Conservation (phyloP, 2,113 vertebrate genomes). For the Trichechus manatus region DNA sequence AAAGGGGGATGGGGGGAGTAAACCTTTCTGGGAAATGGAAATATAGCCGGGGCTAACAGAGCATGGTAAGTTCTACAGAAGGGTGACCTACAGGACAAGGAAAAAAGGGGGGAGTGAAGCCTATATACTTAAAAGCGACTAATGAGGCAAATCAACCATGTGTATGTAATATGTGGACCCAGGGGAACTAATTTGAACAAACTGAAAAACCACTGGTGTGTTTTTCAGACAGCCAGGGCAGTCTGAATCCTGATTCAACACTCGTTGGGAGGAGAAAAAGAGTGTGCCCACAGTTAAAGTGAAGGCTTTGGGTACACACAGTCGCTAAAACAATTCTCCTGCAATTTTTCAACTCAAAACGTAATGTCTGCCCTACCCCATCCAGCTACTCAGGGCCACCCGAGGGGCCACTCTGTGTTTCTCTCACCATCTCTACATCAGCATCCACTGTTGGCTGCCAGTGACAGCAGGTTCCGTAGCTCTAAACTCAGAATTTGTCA, state of each 20-base stretch:
- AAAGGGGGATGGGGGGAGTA: background rate
- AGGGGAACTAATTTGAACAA: background rate
- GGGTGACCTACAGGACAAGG: background rate
- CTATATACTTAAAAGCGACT: background rate
- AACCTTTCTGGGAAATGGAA: background rate
- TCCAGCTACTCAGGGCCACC: background rate
- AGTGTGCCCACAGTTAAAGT: background rate
- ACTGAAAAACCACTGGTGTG: background rate
- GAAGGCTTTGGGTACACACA: background rate
- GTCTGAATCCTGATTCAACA: background rate
- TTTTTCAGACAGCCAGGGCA: background rate
- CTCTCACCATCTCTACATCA: no score
- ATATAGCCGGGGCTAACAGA: background rate
- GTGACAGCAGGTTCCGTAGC: no score
- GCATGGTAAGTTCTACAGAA: no score
- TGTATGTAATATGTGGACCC: no score
- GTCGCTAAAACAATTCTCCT: background rate
- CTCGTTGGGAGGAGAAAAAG: background rate
- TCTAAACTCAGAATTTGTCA: background rate
- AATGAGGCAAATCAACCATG: background rate
- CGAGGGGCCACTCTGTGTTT: no score
- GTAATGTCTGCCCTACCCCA: no score
- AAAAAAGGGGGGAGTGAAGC: background rate
- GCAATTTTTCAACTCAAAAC: background rate
- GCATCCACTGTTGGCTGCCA: no score